A percentile compares a stretch with the other conserved stretches of the same genome.
These are phyloP conservation scores for Pan paniscus DNA, from an alignment of 2,113 vertebrate species.

Conservation along the genomic window DNA sequence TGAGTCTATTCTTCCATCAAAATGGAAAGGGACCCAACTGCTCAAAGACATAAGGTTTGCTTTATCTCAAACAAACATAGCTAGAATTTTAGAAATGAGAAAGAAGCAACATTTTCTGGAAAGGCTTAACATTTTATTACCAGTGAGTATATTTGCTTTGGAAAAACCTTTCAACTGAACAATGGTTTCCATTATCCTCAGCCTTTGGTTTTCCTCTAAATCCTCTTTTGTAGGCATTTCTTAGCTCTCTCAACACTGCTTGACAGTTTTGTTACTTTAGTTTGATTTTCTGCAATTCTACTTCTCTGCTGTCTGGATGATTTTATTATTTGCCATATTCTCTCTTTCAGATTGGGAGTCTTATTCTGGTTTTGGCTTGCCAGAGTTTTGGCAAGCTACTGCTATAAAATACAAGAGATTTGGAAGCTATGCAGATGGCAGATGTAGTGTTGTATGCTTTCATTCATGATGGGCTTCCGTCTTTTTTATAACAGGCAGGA, in stretches of 20 bases:
- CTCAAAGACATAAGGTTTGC: slow-evolving; percentile 70
- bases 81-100: slow-evolving; percentile 47
- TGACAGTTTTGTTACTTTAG: slow-evolving; percentile 55
- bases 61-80: slow-evolving; percentile 68
- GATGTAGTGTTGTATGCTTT: slow-evolving; percentile 61
- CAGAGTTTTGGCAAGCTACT: slow-evolving; percentile 58
- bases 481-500: slow-evolving; percentile 62
- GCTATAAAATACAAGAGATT: slow-evolving; percentile 75
- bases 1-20: slow-evolving; percentile 48
- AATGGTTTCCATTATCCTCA: slow-evolving; percentile 53
- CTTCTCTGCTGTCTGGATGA: slow-evolving; percentile 58
- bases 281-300: slow-evolving; percentile 60
- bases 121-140: slow-evolving; percentile 67
- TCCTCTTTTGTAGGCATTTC: slow-evolving; percentile 47
- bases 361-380: slow-evolving; percentile 63
- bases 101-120: slow-evolving; percentile 46
- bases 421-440: slow-evolving; percentile 76
- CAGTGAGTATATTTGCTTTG: slow-evolving; percentile 16
- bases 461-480: slow-evolving; percentile 61
- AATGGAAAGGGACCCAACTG: slow-evolving; percentile 41
- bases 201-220: slow-evolving; percentile 45
- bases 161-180: slow-evolving; percentile 63
- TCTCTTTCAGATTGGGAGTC: slow-evolving; percentile 68
- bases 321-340: slow-evolving; percentile 70
- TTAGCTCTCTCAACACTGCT: slow-evolving; percentile 24